Evolutionary conservation across 1,140 invertebrate species (phyloP).

Genomic region (Neelides sp.): DNA sequence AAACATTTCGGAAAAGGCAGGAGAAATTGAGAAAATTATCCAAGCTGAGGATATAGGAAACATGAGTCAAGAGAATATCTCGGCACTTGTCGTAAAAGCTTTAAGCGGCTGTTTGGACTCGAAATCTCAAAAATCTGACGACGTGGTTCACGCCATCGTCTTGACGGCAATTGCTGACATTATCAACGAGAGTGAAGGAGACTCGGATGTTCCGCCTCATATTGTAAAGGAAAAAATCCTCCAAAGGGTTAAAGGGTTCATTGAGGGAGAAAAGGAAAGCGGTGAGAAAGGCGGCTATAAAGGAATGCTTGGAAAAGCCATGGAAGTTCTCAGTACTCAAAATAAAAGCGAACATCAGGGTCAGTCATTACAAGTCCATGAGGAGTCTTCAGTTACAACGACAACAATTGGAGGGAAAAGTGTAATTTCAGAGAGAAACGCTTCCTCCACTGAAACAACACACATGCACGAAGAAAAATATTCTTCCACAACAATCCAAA

Average conservation of each 20-base stretch:
- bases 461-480: too few relatives aligned
- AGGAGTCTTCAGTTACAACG: too few relatives aligned
- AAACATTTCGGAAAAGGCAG: conserved; percentile 5
- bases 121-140: neutral
- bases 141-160: conserved; percentile 2
- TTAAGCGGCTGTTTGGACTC: too few relatives aligned
- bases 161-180: conserved; percentile 5
- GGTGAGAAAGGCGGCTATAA: neutral
- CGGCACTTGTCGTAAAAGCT: too few relatives aligned
- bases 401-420: too few relatives aligned
- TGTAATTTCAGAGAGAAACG: too few relatives aligned
- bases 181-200: neutral
- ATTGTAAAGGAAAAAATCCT: neutral
- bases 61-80: too few relatives aligned
- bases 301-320: neutral
- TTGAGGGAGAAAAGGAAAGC: neutral
- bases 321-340: neutral
- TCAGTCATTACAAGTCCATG: too few relatives aligned
- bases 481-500: too few relatives aligned
- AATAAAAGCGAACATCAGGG: neutral
- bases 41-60: too few relatives aligned
- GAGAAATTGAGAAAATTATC: too few relatives aligned
- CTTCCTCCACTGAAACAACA: too few relatives aligned
- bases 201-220: neutral
- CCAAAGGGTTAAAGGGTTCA: neutral